phyloP scores from a whole-genome alignment of 1,140 invertebrate species.

The Conopomorpha cramerella region DNA sequence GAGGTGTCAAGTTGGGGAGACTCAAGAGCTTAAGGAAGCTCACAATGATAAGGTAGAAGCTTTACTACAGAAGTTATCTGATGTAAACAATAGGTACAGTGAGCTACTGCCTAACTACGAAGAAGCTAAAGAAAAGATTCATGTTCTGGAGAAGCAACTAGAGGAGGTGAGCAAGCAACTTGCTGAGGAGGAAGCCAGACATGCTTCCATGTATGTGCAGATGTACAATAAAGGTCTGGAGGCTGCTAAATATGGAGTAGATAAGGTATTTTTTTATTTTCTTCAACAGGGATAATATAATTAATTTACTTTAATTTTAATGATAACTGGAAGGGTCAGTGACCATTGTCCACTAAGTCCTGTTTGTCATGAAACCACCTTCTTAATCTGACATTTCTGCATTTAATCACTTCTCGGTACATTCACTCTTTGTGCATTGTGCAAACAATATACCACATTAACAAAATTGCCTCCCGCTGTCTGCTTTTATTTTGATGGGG shows the following conservation, averaged over 20 bases:
- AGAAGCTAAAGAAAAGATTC: slow-evolving; percentile 68
- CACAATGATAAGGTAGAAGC: slow-evolving; percentile 82
- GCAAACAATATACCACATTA: no score
- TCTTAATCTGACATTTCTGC: no score
- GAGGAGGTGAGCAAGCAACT: slow-evolving; percentile 70
- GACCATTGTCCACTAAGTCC: no score
- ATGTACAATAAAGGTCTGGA: slow-evolving; percentile 84
- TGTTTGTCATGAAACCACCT: no score
- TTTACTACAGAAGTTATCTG: slow-evolving; percentile 75
- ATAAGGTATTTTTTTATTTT: slow-evolving; percentile 38
- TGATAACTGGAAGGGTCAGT: no score
- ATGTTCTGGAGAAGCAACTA: slow-evolving; percentile 69
- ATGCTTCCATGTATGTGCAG: slow-evolving; percentile 78
- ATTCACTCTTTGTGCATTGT: no score
- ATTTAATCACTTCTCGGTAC: no score
- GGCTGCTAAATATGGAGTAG: slow-evolving; percentile 71
- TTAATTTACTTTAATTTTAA: neutral
- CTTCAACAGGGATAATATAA: slow-evolving; percentile 3
- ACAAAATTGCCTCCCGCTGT: no score
- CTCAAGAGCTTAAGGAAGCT: slow-evolving; percentile 72
- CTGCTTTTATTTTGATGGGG: neutral
- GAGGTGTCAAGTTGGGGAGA: slow-evolving; percentile 69
- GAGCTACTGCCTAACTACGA: slow-evolving; percentile 71
- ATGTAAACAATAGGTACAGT: slow-evolving; percentile 76
- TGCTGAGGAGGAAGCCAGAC: slow-evolving; percentile 73